These are phyloP conservation scores for Phasianus colchicus DNA, from an alignment of 2,113 vertebrate species.

Conservation along the genomic window DNA sequence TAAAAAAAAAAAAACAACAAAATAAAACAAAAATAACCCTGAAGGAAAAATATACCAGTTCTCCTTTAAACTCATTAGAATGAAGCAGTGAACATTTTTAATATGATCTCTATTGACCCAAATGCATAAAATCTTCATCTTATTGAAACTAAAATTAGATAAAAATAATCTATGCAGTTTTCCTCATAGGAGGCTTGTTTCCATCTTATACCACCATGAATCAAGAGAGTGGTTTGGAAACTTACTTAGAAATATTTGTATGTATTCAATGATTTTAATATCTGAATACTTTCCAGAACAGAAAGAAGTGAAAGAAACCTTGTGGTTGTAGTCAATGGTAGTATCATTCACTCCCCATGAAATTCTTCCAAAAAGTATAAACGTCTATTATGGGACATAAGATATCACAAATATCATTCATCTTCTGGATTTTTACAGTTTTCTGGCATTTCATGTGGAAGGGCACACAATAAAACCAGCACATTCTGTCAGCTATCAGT, in stretches of 20 bases:
- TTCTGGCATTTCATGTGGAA: neutral
- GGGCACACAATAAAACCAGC: neutral
- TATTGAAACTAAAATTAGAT: slow-evolving; percentile 21
- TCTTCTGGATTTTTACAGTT: neutral
- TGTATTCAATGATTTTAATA: neutral
- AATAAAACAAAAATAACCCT: neutral
- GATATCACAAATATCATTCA: neutral
- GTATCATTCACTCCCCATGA: neutral
- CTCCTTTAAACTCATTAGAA: slow-evolving; percentile 51
- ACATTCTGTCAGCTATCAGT: neutral
- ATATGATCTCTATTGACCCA: slow-evolving; percentile 34
- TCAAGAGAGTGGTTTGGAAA: neutral
- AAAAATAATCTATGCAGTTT: slow-evolving; percentile 1
- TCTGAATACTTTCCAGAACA: neutral
- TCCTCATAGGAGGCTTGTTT: neutral
- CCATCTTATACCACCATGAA: neutral
- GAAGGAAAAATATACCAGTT: neutral
- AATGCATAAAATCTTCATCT: slow-evolving; percentile 67
- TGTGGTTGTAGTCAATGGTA: neutral
- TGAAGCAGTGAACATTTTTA: slow-evolving; percentile 20
- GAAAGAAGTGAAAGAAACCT: neutral
- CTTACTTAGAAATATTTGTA: neutral
- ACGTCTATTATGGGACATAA: neutral
- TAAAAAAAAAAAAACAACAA: no score
- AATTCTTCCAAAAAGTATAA: neutral